Base-by-base conservation (phyloP, 2,113 vertebrate species). In the Leptocoma aspasia region DNA sequence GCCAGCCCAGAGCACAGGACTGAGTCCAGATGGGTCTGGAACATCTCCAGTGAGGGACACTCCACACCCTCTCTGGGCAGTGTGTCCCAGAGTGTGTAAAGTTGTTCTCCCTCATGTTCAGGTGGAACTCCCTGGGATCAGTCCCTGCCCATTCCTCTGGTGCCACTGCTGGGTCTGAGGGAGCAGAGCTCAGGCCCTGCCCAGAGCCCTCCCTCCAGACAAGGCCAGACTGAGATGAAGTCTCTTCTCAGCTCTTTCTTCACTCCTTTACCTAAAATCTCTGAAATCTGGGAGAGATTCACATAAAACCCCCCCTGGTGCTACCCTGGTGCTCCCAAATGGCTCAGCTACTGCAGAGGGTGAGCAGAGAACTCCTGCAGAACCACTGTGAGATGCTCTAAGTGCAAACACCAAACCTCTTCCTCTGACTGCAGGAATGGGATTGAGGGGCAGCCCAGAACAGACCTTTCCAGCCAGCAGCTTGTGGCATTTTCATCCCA, bases 401-500 rank as follows among this genome's bases (percentile, higher is more conserved):
- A 83, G 15, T 28, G 56, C 30, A 18, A 80, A 45, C 56, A 61
- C 26, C 26, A 87, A 39, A 53, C 56, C 66, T 61, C 42, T 56
- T 49, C 23, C 66, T 50, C 60, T 49, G 71, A 53, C 45, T 24
- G 11, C 57, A 78, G 91, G 37, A 53, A 69, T 7, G 65, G 79
- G 52, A 79, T 13, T 52, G 85, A 80, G 91, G 95, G 85, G 37
- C 82, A 93, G 69, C 86, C 82, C 49, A 33, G 44, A 73, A 76
- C 69, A 83, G 66, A 44, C 28, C 78, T 80, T 71, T 68, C 88
- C 27, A 86, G 92, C 90, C 78, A 93, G 72, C 82, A 92, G 92
- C 92, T 2, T 11, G 77, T 17, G 47, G 71, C 73, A 77, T 89
- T 93, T 88, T 93, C 92, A 90, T 61, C 75, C 83, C 23, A 37